Percentiles rank a stretch among this genome's conserved stretches.
These are phyloP conservation scores for Apostichopus californicus DNA, from an alignment of 35 echinoderm and acorn worm genomes.

Conservation along the genomic window DNA sequence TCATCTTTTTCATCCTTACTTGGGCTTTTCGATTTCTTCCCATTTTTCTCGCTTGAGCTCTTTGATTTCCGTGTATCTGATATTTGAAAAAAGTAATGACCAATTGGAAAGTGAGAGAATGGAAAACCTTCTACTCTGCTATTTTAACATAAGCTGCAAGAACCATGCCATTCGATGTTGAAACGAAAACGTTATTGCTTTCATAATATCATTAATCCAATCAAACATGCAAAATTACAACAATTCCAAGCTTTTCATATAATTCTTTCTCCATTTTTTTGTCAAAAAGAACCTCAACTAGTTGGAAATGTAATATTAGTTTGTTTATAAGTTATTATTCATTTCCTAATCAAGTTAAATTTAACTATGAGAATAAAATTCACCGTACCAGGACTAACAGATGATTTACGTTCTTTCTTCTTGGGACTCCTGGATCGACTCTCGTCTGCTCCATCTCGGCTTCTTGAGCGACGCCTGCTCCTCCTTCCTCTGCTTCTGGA, in stretches of 20 bases:
- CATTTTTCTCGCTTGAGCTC: neutral
- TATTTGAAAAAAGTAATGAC: neutral
- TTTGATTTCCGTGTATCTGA: slow-evolving; percentile 5
- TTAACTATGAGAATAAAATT: neutral
- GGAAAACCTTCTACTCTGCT: too few species aligned
- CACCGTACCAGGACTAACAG: neutral
- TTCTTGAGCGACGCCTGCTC: slow-evolving; percentile 12
- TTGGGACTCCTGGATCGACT: slow-evolving; percentile 28
- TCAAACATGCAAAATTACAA: too few species aligned
- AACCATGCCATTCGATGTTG: too few species aligned
- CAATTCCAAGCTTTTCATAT: too few species aligned
- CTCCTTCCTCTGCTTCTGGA: slow-evolving; percentile 22
- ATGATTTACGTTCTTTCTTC: slow-evolving; percentile 30
- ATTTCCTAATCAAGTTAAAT: too few species aligned
- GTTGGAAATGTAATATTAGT: too few species aligned
- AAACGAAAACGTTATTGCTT: too few species aligned
- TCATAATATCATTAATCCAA: too few species aligned
- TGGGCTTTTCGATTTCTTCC: slow-evolving; percentile 27
- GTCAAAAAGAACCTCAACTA: too few species aligned
- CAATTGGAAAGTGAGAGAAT: neutral
- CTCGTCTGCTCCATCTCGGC: neutral
- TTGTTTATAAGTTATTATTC: too few species aligned
- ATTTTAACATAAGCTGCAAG: too few species aligned
- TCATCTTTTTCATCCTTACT: neutral
- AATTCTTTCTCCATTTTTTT: too few species aligned